Percentiles rank a stretch among this genome's conserved stretches.
These are phyloP conservation scores for Gymnocheta viridis DNA, from an alignment of 2,888 invertebrate genomes.

Conservation along the genomic window DNA sequence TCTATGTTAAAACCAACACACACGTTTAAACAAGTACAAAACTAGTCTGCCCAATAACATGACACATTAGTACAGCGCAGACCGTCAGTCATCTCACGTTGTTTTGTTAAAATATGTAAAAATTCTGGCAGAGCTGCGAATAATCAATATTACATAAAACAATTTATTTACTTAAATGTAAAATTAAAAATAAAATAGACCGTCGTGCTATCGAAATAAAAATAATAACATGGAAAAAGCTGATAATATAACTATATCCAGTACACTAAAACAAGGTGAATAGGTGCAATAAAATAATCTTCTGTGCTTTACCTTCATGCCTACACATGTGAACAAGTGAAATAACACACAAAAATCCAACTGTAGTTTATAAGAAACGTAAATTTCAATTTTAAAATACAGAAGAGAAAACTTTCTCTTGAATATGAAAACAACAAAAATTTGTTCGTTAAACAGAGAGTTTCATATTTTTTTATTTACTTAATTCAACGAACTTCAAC, in stretches of 20 bases:
- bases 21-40: conserved; percentile 24
- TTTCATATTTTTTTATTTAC: neutral
- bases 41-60: conserved; percentile 5
- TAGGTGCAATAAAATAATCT: neutral
- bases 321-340: neutral
- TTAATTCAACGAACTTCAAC: neutral
- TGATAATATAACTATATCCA: neutral
- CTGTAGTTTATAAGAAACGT: neutral
- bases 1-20: neutral
- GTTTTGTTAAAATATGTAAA: neutral
- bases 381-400: neutral
- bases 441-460: neutral
- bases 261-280: conserved; percentile 29
- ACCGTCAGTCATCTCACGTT: conserved; percentile 11
- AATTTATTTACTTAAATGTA: neutral
- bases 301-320: neutral
- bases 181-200: conserved; percentile 28
- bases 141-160: conserved; percentile 50
- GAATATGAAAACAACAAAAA: conserved; percentile 3
- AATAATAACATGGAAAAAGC: conserved; percentile 20
- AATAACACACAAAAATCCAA: neutral
- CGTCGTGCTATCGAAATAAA: neutral
- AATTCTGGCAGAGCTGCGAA: neutral
- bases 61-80: conserved; percentile 33
- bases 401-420: conserved; percentile 54